Conservation (phyloP, 2,797 vertebrate genomes). For the Poeciliopsis paucimaculata region DNA sequence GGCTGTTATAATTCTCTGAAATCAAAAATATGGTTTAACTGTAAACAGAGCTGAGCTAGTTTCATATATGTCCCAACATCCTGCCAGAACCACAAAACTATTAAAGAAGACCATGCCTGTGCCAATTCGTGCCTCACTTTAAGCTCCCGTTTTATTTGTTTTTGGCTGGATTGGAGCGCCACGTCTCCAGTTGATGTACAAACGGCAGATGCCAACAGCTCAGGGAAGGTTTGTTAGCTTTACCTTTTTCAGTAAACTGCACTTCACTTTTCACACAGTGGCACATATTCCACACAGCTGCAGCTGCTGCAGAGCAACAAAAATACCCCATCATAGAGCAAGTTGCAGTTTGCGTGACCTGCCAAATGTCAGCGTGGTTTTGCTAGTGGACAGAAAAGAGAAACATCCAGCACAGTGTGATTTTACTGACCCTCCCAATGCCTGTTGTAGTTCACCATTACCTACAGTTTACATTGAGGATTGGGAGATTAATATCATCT, state of each 20-base stretch:
- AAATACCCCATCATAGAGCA: slow-evolving; percentile 14
- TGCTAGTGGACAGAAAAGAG: slow-evolving; percentile 5
- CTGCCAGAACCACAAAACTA: not conserved
- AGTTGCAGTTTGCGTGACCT: slow-evolving; percentile 26
- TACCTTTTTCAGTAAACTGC: slow-evolving; percentile 8
- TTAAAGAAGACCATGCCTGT: not conserved
- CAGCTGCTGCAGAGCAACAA: slow-evolving; percentile 9
- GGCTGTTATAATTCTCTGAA: not conserved
- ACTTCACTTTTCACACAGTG: slow-evolving; percentile 54
- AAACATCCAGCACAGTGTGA: not conserved
- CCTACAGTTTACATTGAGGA: not conserved
- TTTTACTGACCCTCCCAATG: not conserved
- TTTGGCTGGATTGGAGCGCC: not conserved
- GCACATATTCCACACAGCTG: slow-evolving; percentile 32
- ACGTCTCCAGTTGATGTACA: not conserved
- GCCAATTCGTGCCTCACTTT: not conserved
- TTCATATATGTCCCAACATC: not conserved
- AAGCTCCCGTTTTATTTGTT: not conserved
- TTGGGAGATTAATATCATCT: not conserved
- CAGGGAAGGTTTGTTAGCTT: not conserved
- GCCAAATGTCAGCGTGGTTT: slow-evolving; percentile 2
- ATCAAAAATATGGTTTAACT: not conserved
- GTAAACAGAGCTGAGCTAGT: not conserved
- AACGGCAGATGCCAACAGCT: not conserved
- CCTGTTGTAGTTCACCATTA: not conserved